phyloP scores from a whole-genome alignment of 2,113 vertebrate genomes.

The Typhlomys cinereus region DNA sequence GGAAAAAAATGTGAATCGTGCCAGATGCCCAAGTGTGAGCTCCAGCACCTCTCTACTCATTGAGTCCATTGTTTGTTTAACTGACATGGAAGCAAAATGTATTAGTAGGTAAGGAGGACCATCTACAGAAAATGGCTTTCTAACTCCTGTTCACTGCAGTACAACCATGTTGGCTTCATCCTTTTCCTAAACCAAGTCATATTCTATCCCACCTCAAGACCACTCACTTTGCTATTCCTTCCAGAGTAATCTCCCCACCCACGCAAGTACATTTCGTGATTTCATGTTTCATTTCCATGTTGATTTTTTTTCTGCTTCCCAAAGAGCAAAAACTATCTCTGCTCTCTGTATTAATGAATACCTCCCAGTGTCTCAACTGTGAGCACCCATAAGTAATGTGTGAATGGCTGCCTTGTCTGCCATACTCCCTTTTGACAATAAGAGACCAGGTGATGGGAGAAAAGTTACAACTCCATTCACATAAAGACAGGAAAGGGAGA shows the following conservation, averaged over 20 bases:
- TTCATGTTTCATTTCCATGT: not conserved
- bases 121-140: not conserved
- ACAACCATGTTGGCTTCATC: not conserved
- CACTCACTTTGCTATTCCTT: not conserved
- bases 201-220: not conserved
- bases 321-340: not conserved
- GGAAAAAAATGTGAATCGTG: not conserved
- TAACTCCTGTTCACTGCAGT: not conserved
- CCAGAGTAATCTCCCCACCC: not conserved
- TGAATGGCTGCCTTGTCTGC: not conserved
- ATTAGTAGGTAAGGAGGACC: not conserved
- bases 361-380: not conserved
- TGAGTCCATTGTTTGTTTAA: not conserved
- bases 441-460: not conserved
- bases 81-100: not conserved
- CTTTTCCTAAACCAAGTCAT: not conserved
- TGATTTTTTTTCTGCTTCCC: not conserved
- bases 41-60: not conserved
- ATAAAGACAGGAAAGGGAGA: not conserved
- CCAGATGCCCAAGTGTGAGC: too few relatives aligned
- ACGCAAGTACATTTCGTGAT: not conserved
- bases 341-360: not conserved
- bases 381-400: not conserved
- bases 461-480: not conserved
- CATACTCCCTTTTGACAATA: not conserved